Conservation (phyloP, 2,113 vertebrate species). For the Paraplagusia blochii region DNA sequence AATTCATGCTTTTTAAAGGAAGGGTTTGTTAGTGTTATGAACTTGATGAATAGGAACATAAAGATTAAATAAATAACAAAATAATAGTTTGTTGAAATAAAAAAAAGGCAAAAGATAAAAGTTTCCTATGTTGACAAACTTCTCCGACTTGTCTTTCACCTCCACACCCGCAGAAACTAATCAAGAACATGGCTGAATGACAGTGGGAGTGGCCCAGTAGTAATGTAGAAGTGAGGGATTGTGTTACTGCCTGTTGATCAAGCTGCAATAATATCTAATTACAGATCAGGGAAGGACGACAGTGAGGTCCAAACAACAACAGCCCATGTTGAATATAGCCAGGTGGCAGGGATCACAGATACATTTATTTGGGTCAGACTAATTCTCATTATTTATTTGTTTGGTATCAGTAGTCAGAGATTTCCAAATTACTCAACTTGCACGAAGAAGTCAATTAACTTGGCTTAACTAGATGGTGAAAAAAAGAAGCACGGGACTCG, state of each 20-base stretch:
- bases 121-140: neutral
- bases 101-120: neutral
- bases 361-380: slow-evolving; percentile 45
- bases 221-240: slow-evolving; percentile 45
- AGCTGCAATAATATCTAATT: slow-evolving; percentile 58
- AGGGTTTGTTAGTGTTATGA: slow-evolving; percentile 8
- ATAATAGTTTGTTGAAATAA: neutral
- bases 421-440: slow-evolving; percentile 23
- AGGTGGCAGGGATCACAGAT: slow-evolving; percentile 36
- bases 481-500: slow-evolving; percentile 5
- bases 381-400: slow-evolving; percentile 65
- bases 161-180: slow-evolving; percentile 12
- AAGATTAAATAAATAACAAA: neutral
- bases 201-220: slow-evolving; percentile 15
- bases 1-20: slow-evolving; percentile 8
- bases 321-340: slow-evolving; percentile 30
- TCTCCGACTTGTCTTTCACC: slow-evolving; percentile 12
- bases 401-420: slow-evolving; percentile 46
- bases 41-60: neutral
- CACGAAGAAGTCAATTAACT: slow-evolving; percentile 32
- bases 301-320: slow-evolving; percentile 1
- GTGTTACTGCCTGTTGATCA: slow-evolving; percentile 49
- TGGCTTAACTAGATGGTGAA: slow-evolving; percentile 26
- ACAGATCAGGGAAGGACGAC: slow-evolving; percentile 43
- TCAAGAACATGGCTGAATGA: slow-evolving; percentile 11